Evolutionary conservation across 2,113 vertebrate species (phyloP).

Genomic region (Podocnemis expansa): DNA sequence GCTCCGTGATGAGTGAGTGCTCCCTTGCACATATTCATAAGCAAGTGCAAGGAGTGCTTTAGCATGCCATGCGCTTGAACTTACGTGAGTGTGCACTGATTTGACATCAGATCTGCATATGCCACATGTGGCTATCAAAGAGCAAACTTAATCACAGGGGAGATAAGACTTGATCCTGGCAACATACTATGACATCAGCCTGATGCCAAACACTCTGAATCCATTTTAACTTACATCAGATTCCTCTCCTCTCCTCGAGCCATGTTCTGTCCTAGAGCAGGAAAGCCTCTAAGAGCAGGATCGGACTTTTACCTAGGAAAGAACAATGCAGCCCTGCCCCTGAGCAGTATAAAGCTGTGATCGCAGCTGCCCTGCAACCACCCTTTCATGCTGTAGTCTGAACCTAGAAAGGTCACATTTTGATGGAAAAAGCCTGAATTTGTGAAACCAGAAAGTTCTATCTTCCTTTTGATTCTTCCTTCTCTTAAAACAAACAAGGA

Average conservation of each 20-base stretch:
- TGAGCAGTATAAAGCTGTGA: background rate
- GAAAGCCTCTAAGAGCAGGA: background rate
- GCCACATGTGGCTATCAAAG: background rate
- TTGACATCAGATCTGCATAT: too few species aligned
- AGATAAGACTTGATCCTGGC: background rate
- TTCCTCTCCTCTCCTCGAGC: background rate
- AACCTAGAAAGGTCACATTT: background rate
- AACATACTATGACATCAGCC: background rate
- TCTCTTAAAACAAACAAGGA: too few species aligned
- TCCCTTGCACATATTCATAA: background rate
- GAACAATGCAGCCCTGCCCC: background rate
- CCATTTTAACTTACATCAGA: background rate
- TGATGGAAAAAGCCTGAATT: background rate
- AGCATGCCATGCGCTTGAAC: background rate
- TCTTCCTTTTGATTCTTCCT: too few species aligned
- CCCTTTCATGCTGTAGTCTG: too few species aligned
- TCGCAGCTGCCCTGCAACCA: background rate
- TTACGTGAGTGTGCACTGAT: background rate
- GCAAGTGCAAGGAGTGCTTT: background rate
- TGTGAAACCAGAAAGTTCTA: background rate
- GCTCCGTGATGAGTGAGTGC: background rate
- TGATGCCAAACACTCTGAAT: background rate
- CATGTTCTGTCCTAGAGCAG: background rate
- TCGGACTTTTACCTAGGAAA: background rate
- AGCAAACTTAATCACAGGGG: background rate